phyloP scores from a whole-genome alignment of 2,113 vertebrate species.

The Tricholaema leucomelas region DNA sequence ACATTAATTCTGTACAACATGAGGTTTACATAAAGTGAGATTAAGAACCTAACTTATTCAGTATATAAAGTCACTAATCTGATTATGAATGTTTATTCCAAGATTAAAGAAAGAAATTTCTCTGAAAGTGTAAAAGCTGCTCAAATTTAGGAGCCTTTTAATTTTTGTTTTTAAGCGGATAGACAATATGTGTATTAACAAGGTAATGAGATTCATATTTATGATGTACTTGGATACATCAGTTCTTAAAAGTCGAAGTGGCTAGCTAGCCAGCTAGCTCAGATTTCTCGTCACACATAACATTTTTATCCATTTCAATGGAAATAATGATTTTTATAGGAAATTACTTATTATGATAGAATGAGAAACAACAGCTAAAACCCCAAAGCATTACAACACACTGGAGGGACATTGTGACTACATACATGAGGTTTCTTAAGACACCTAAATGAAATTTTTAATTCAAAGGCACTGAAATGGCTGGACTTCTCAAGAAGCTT shows the following conservation, averaged over 20 bases:
- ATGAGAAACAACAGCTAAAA: neutral
- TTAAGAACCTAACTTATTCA: neutral
- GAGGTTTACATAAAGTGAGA: neutral
- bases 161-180: neutral
- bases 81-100: neutral
- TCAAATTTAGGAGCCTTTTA: neutral
- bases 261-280: neutral
- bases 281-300: neutral
- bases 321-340: neutral
- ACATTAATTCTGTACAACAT: neutral
- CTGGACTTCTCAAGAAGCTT: neutral
- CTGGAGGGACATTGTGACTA: neutral
- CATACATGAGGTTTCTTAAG: neutral
- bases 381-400: neutral
- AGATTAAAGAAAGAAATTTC: constrained; percentile 10
- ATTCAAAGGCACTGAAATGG: neutral
- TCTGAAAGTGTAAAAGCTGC: neutral
- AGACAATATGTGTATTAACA: neutral
- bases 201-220: neutral
- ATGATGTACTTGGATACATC: neutral
- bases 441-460: neutral
- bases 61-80: neutral
- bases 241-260: neutral
- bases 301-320: neutral
- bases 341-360: neutral